Evolutionary conservation across 2,888 invertebrate genomes (phyloP), one percentile per base, ranked within the genome.

Genomic region (Lasioglossum oenotherae): DNA sequence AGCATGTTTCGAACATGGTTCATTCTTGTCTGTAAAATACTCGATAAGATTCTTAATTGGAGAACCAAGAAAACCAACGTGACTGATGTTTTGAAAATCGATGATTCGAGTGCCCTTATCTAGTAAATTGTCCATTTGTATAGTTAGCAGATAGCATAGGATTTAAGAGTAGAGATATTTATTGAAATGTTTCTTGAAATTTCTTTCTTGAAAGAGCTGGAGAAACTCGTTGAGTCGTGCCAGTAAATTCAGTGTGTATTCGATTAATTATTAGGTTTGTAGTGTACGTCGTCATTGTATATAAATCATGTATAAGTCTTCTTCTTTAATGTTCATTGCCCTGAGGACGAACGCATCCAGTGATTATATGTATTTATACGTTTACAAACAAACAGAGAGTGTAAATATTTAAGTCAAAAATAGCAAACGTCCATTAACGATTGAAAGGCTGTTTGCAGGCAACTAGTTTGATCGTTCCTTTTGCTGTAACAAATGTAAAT

Each of bases 381-480:
- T 41, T 14, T 23, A 3, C 8, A 10, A 41, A 16, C 3, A 23
- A 41, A 16, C 3, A 8, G 23, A 60, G 46, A 49, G 23, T 31
- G 57, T 60, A 76, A 35, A 75, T 49, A 19, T 44, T 35, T n/a
- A 6, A 4, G n/a, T 0, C 19, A 35, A 64, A n/a, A 16, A n/a
- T 16, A 38, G 14, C 44, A 16, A 35, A 19, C 27, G 19, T 0
- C 8, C 38, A 12, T 72, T 27, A 38, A 73, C 0, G n/a, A n/a
- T 46, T 16, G 1, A 1, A 4, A 38, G 44, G 19, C 82, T 77
- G 82, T 81, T 82, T 85, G 87, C 87, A n/a, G 81, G 85, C 85
- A 53, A 85, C 85, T 87, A 44, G 16, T 16, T 0, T 1, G 16
- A 2, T 2, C 10, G 31, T 71, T 8, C 14, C 14, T 23, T 1